Conservation (phyloP, 2,113 vertebrate species). For the Hydropotes inermis region DNA sequence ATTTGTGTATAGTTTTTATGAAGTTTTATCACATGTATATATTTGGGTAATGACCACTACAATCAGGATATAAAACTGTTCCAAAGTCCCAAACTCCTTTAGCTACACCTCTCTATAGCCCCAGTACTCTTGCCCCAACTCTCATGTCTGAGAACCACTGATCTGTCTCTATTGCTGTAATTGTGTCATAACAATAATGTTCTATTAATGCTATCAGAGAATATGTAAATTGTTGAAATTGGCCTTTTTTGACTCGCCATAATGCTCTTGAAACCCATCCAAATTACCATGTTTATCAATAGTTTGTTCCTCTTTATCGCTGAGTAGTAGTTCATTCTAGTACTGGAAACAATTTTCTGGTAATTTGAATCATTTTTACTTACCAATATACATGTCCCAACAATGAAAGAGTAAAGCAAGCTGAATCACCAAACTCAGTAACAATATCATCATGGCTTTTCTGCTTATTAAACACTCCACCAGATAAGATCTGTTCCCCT, state of each 20-base stretch:
- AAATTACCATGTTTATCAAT: background rate
- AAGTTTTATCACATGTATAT: background rate
- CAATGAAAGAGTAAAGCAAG: conserved; percentile 95
- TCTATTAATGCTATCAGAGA: background rate
- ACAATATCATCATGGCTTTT: conserved; percentile 98
- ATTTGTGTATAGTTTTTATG: background rate
- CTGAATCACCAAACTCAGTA: conserved; percentile 97
- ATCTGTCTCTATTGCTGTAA: background rate
- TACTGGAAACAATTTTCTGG: background rate
- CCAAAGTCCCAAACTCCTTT: background rate
- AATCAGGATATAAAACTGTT: background rate
- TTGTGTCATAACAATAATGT: background rate
- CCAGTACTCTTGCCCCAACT: background rate
- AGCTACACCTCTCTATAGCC: background rate
- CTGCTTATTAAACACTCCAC: conserved; percentile 97
- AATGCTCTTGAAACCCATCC: background rate
- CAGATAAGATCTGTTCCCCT: conserved; percentile 97
- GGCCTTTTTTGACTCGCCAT: background rate
- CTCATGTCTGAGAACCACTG: background rate
- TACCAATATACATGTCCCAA: conserved; percentile 99
- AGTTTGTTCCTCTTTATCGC: background rate
- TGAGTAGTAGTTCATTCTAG: background rate
- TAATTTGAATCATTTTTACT: conserved; percentile 49
- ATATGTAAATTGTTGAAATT: background rate
- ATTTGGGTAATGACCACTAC: background rate